phyloP scores from a whole-genome alignment of 2,888 invertebrate species.

The Anoplius nigerrimus region DNA sequence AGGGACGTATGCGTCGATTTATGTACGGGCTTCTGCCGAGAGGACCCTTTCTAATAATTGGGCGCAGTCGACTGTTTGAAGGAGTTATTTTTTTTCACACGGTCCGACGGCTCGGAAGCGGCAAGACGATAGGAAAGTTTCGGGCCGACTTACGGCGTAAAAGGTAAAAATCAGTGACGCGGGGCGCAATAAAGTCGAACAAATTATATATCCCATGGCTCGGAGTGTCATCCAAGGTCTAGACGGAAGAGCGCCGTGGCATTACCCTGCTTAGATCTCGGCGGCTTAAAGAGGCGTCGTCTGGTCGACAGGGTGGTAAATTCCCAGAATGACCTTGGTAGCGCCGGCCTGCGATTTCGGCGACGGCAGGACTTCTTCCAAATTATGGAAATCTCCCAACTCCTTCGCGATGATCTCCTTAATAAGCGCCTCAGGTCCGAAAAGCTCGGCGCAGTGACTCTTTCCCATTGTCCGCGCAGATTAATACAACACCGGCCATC shows the following conservation, averaged over 20 bases:
- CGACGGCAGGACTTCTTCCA: background rate
- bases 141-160: constrained; percentile 1
- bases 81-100: background rate
- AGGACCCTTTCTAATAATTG: too few species aligned
- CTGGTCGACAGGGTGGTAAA: constrained; percentile 48
- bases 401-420: background rate
- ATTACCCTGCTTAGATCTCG: constrained; percentile 35
- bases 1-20: too few species aligned
- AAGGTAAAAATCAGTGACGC: constrained; percentile 15
- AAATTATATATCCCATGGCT: background rate
- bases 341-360: constrained; percentile 27
- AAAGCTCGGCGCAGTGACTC: too few species aligned
- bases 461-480: too few species aligned
- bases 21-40: too few species aligned
- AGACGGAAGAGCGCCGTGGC: constrained; percentile 26
- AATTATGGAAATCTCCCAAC: background rate
- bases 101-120: background rate
- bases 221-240: constrained; percentile 16
- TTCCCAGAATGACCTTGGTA: constrained; percentile 46
- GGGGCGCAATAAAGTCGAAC: constrained; percentile 22
- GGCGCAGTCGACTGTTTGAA: too few species aligned
- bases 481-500: too few species aligned
- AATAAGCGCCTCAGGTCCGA: too few species aligned
- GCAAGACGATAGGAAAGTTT: constrained; percentile 9
- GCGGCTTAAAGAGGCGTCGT: constrained; percentile 51